Evolutionary conservation across 2,797 vertebrate species (phyloP).

Genomic region (Decapterus maruadsi): DNA sequence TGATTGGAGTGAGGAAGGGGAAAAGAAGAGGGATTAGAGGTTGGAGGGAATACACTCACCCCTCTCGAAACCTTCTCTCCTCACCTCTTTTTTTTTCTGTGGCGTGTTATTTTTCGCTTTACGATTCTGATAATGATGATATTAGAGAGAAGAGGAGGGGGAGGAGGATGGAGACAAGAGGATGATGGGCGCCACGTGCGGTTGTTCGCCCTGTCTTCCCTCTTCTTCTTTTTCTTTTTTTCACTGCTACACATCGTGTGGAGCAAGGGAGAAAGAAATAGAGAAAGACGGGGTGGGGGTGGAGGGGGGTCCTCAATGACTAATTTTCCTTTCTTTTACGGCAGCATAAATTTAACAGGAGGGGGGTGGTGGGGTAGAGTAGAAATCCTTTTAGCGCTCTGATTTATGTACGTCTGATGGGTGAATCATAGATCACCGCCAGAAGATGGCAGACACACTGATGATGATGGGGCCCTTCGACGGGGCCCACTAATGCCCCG

Average conservation of each 20-base stretch:
- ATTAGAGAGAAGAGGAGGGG: constrained; percentile 75
- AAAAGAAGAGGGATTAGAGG: constrained; percentile 63
- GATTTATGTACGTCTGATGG: constrained; percentile 90
- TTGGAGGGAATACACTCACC: constrained; percentile 67
- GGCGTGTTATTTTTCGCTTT: constrained; percentile 84
- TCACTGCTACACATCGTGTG: constrained; percentile 63
- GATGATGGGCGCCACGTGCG: constrained; percentile 71
- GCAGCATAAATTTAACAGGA: constrained; percentile 88
- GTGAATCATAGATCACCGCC: constrained; percentile 88
- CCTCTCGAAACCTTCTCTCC: constrained; percentile 66
- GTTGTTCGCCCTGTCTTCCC: constrained; percentile 76
- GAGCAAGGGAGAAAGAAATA: constrained; percentile 72
- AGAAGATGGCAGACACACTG: constrained; percentile 87
- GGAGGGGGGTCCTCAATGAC: constrained; percentile 80
- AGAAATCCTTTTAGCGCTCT: constrained; percentile 90
- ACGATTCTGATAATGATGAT: constrained; percentile 85
- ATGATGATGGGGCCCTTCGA: constrained; percentile 88
- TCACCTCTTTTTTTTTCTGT: constrained; percentile 51
- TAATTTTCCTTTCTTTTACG: constrained; percentile 89
- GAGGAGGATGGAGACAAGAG: constrained; percentile 61
- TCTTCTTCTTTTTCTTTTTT: constrained; percentile 70
- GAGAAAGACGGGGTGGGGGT: constrained; percentile 57
- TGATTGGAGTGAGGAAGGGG: constrained; percentile 58
- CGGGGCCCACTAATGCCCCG: constrained; percentile 87
- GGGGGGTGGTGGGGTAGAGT: constrained; percentile 76